A percentile compares a stretch with the other conserved stretches of the same genome.
Evolutionary conservation across 2,113 vertebrate species (phyloP).

Genomic region (Indicator maculatus): DNA sequence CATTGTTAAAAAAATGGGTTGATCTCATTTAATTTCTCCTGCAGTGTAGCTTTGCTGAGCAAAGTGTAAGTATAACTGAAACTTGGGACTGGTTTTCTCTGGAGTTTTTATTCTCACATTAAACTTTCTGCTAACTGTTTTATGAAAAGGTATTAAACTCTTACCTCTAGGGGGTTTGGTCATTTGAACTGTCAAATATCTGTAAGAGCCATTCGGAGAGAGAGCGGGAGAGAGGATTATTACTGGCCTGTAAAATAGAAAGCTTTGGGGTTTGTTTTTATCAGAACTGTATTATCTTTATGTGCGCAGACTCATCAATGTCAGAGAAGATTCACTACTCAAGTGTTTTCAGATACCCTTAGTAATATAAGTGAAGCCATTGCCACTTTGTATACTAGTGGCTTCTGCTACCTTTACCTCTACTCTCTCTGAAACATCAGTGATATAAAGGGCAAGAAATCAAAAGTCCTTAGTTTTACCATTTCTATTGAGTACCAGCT

Average conservation of each 20-base stretch:
- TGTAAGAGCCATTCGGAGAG: not conserved
- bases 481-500: not conserved
- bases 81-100: not conserved
- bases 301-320: fast-evolving
- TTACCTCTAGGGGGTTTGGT: not conserved
- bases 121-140: not conserved
- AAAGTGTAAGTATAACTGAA: not conserved
- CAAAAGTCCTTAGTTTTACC: not conserved
- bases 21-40: constrained; percentile 49
- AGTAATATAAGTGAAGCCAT: not conserved
- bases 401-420: not conserved
- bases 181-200: not conserved
- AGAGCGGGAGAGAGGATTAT: not conserved
- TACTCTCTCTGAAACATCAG: not conserved
- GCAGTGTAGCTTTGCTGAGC: constrained; percentile 15
- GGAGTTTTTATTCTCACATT: not conserved
- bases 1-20: constrained; percentile 49
- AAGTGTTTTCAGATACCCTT: not conserved
- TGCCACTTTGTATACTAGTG: not conserved
- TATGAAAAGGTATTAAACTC: not conserved
- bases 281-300: not conserved
- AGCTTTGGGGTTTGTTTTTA: not conserved
- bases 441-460: not conserved
- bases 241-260: not conserved
- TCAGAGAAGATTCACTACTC: not conserved